Evolutionary conservation across 1,140 invertebrate genomes (phyloP), one percentile per base, ranked within the genome.

Genomic region (Lasioglossum albipes): DNA sequence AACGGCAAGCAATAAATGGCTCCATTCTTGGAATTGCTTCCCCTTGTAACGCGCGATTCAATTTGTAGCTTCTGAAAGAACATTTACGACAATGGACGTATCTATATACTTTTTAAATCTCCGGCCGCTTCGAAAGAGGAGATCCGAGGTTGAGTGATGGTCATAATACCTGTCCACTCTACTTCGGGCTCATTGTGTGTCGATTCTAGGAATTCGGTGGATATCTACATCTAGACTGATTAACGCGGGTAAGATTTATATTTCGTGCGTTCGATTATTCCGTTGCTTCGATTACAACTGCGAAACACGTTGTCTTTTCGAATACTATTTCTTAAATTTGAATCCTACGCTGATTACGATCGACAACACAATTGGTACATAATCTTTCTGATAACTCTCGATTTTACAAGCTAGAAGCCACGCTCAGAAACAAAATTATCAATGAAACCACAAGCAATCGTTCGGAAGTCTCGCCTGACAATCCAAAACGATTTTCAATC

Each of bases 401-500:
- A 57, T 69, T 49, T 74, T 61, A 31, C 80, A 84, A 72, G 45
- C 52, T 75, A 84, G 13, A 7, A 52, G 64, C 80, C 52, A 57
- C 59, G 27, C 75, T 79, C 27, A 62, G 42, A 31, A 62, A 61
- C 75, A 75, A 80, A 31, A 42, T n/a, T 31, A 9, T 18, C 45
- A 69, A 61, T 12, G 49, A 67, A 73, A 84, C 45, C 36, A 52
- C 52, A 64, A 54, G 16, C 66, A 67, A 71, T 85, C 71, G 22
- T 76, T 81, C 45, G 52, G 59, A 71, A 65, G 16, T 31, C 70
- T 76, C 68, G 59, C 62, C 68, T 62, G 82, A 84, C 84, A 81
- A 85, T 85, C 78, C 41, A 84, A 75, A 81, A 52, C 75, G 65
- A 62, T 75, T 81, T 85, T 76, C 57, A 57, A 69, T 76, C 61